Conservation (phyloP, 2,888 invertebrate species). For the Agonopterix alstromeriana region DNA sequence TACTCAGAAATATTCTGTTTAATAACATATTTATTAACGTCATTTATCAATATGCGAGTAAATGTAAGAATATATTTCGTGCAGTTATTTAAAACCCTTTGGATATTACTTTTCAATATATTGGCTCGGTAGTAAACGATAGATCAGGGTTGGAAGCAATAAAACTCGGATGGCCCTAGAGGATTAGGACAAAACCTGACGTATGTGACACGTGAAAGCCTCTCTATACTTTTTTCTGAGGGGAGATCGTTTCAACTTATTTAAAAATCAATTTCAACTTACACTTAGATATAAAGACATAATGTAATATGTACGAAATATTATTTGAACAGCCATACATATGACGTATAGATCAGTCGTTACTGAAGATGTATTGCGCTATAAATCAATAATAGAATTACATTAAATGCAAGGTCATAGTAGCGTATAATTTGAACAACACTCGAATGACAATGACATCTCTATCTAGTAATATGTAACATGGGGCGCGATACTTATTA, state of each 20-base stretch:
- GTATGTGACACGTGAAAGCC: slow-evolving; percentile 67
- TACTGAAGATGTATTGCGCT: slow-evolving; percentile 42
- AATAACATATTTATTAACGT: no score
- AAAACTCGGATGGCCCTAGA: slow-evolving; percentile 65
- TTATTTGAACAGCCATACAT: slow-evolving; percentile 33
- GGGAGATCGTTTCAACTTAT: slow-evolving; percentile 43
- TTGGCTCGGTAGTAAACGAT: slow-evolving; percentile 60
- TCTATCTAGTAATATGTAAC: slow-evolving; percentile 32
- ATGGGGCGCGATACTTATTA: slow-evolving; percentile 34
- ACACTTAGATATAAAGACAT: slow-evolving; percentile 37
- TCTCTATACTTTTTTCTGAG: slow-evolving; percentile 48
- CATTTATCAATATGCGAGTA: background rate
- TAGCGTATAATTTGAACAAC: slow-evolving; percentile 57
- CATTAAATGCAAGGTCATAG: slow-evolving; percentile 51
- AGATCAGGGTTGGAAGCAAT: slow-evolving; percentile 67
- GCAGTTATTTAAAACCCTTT: slow-evolving; percentile 45
- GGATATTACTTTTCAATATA: slow-evolving; percentile 48
- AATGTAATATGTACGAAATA: slow-evolving; percentile 30
- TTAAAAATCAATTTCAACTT: slow-evolving; percentile 62
- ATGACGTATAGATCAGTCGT: slow-evolving; percentile 51
- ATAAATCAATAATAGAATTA: slow-evolving; percentile 57
- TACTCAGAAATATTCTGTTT: no score
- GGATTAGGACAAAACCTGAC: slow-evolving; percentile 72
- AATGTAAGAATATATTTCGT: background rate
- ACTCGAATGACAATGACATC: slow-evolving; percentile 42